phyloP scores from a whole-genome alignment of 2,797 vertebrate species.

The Tinamus major region DNA sequence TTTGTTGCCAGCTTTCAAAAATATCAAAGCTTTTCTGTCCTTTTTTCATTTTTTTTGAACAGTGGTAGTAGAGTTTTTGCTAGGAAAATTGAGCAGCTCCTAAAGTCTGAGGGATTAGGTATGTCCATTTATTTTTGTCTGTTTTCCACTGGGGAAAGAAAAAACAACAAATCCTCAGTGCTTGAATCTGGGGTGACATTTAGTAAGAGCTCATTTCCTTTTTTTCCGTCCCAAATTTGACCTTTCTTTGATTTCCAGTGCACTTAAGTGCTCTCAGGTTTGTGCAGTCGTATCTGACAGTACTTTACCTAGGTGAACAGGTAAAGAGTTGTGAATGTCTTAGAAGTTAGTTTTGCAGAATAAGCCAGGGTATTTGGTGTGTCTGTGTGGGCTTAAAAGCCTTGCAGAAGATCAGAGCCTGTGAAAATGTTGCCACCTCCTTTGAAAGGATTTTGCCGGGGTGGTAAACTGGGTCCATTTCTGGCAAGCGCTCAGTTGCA shows the following conservation, averaged over 20 bases:
- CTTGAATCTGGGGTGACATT: neutral
- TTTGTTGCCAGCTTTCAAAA: neutral
- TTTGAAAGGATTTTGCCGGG: constrained; percentile 30
- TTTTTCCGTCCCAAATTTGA: neutral
- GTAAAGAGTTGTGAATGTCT: neutral
- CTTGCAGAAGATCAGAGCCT: constrained; percentile 21
- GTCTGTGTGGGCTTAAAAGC: constrained; percentile 33
- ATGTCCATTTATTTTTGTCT: neutral
- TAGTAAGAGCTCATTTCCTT: neutral
- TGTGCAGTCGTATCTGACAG: accelerated
- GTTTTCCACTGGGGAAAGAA: neutral
- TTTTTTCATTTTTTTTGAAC: neutral
- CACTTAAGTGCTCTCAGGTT: neutral
- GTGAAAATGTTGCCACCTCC: constrained; percentile 19
- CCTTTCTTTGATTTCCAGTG: constrained; percentile 54
- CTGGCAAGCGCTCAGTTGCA: constrained; percentile 17
- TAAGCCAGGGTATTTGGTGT: neutral
- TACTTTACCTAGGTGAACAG: too few relatives aligned
- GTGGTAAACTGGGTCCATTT: neutral
- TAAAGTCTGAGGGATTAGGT: neutral
- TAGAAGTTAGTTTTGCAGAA: neutral
- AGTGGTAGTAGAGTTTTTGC: neutral
- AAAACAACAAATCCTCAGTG: too few relatives aligned
- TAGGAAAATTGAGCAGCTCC: neutral
- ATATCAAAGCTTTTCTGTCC: neutral